A percentile compares a stretch with the other conserved stretches of the same genome.
These are phyloP conservation scores for Chironomus tentans DNA, from an alignment of 2,888 invertebrate species.

Conservation along the genomic window DNA sequence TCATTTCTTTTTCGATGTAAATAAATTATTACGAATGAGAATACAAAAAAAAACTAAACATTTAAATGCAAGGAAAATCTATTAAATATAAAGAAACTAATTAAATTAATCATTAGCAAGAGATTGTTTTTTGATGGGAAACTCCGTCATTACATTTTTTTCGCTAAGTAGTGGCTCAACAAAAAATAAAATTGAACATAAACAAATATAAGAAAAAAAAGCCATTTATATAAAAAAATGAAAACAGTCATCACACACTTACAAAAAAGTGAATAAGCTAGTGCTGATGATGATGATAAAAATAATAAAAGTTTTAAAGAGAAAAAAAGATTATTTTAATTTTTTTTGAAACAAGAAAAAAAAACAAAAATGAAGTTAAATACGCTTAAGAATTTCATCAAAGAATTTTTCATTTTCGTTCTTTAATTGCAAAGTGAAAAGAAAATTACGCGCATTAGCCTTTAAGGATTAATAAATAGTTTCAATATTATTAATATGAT, in stretches of 20 bases:
- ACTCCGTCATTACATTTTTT: too few relatives aligned
- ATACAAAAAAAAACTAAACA: too few relatives aligned
- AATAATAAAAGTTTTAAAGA: background rate
- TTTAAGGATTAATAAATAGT: background rate
- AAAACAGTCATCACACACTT: background rate
- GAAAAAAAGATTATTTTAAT: background rate
- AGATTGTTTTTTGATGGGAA: too few relatives aligned
- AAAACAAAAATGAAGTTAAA: background rate
- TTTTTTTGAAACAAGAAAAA: background rate
- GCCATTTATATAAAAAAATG: background rate
- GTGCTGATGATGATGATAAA: background rate
- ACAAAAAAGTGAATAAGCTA: background rate
- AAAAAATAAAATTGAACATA: background rate
- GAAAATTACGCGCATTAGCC: background rate
- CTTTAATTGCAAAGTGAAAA: background rate
- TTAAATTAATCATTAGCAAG: too few relatives aligned
- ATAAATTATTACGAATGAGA: too few relatives aligned
- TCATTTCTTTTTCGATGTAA: too few relatives aligned
- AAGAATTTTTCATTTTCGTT: background rate
- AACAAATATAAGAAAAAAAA: background rate
- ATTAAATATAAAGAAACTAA: too few relatives aligned
- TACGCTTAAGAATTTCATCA: background rate
- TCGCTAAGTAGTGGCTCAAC: too few relatives aligned
- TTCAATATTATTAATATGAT: background rate
- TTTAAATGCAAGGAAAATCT: too few relatives aligned